Percentiles rank a stretch among this genome's conserved stretches.
phyloP scores from a whole-genome alignment of 2,797 vertebrate species.

The Notoglanidium macrostoma region DNA sequence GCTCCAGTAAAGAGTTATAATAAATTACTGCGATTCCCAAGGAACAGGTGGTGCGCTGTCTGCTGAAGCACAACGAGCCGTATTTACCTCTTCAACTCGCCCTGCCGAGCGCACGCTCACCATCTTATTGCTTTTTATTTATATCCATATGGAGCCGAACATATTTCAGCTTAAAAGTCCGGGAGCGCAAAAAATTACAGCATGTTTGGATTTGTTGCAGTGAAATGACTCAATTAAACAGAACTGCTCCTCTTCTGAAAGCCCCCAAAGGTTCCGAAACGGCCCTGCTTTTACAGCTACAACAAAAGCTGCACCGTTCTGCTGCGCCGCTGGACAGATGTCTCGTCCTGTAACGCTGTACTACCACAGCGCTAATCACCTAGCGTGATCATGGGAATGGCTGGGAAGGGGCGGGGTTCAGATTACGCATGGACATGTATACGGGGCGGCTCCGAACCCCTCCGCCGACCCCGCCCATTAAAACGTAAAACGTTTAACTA shows the following conservation, averaged over 20 bases:
- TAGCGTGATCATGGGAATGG: background rate
- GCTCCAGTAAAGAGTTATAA: constrained; percentile 75
- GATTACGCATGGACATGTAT: background rate
- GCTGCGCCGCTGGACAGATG: background rate
- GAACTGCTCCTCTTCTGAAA: background rate
- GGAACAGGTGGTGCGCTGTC: constrained; percentile 74
- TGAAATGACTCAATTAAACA: constrained; percentile 19
- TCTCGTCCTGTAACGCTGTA: background rate
- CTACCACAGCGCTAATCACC: background rate
- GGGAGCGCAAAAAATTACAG: background rate
- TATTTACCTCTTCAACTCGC: constrained; percentile 15
- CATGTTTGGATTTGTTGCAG: constrained; percentile 9
- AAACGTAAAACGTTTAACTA: background rate
- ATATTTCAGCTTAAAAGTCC: constrained; percentile 16
- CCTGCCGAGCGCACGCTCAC: background rate
- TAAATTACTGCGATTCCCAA: constrained; percentile 76
- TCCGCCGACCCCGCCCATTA: background rate
- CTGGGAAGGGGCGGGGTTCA: background rate
- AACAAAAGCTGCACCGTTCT: background rate
- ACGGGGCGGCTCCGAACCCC: too few species aligned
- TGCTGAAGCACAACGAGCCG: constrained; percentile 43
- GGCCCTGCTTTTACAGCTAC: background rate
- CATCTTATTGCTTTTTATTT: constrained; percentile 44
- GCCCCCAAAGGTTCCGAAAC: background rate
- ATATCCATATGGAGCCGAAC: background rate